phyloP scores from a whole-genome alignment of 2,113 vertebrate genomes.

The Coryphaenoides rupestris region DNA sequence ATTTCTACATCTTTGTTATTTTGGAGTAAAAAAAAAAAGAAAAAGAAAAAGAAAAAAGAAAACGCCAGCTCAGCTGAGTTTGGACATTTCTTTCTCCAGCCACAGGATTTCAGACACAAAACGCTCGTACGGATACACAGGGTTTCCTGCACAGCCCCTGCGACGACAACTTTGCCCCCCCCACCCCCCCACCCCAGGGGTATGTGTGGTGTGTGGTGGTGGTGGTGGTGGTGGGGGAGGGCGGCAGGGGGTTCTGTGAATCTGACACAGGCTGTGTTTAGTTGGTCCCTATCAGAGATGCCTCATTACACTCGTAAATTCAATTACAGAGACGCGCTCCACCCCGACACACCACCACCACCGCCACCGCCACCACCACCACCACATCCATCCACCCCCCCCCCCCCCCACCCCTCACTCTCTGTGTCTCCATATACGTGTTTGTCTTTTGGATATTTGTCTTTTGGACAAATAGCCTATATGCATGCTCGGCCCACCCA shows the following conservation, averaged over 20 bases:
- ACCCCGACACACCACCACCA: too few species aligned
- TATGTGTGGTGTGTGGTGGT: background rate
- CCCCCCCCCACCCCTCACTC: slow-evolving; percentile 29
- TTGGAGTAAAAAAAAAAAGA: too few species aligned
- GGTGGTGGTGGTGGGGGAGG: background rate
- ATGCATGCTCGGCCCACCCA: slow-evolving; percentile 7
- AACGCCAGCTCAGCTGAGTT: too few species aligned
- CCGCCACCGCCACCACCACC: too few species aligned
- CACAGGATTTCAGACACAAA: too few species aligned
- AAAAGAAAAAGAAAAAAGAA: too few species aligned
- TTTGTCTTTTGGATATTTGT: slow-evolving; percentile 3
- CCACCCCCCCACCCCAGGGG: too few species aligned
- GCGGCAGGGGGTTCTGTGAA: background rate
- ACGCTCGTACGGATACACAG: too few species aligned
- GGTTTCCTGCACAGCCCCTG: too few species aligned
- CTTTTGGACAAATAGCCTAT: slow-evolving; percentile 33
- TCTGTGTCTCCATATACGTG: slow-evolving; percentile 5
- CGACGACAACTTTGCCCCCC: background rate
- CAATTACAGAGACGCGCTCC: slow-evolving; percentile 28
- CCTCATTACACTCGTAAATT: slow-evolving; percentile 60
- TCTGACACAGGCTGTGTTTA: slow-evolving; percentile 47
- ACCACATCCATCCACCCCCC: too few species aligned
- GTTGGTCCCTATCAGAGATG: slow-evolving; percentile 55
- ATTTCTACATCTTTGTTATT: too few species aligned
- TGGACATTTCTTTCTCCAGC: too few species aligned